Evolutionary conservation across 1,140 invertebrate genomes (phyloP).

Genomic region (Tigriopus japonicus): DNA sequence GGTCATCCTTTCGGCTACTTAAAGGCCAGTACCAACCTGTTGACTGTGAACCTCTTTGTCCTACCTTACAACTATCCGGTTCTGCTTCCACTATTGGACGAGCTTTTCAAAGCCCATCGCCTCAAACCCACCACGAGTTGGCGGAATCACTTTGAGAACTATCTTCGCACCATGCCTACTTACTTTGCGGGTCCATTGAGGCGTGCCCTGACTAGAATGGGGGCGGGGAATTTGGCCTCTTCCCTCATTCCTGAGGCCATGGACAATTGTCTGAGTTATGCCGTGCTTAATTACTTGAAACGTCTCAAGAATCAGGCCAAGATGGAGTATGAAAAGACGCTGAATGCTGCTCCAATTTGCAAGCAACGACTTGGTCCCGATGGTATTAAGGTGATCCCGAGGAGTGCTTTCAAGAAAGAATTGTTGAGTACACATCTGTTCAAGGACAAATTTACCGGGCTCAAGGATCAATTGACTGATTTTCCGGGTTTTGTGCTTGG

Average conservation of each 20-base stretch:
- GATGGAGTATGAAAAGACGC: slow-evolving; percentile 73
- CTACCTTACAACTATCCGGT: slow-evolving; percentile 98
- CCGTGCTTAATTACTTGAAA: slow-evolving; percentile 82
- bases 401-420: slow-evolving; percentile 48
- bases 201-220: slow-evolving; percentile 76
- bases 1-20: slow-evolving; percentile 92
- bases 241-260: slow-evolving; percentile 72
- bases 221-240: slow-evolving; percentile 47
- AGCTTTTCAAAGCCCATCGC: slow-evolving; percentile 71
- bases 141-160: slow-evolving; percentile 75
- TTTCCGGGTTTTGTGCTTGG: slow-evolving; percentile 62
- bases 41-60: slow-evolving; percentile 87
- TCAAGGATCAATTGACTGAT: slow-evolving; percentile 64
- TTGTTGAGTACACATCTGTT: slow-evolving; percentile 28
- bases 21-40: slow-evolving; percentile 86
- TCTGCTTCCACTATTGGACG: slow-evolving; percentile 73
- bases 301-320: slow-evolving; percentile 89
- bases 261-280: slow-evolving; percentile 80
- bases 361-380: slow-evolving; percentile 31
- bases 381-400: slow-evolving; percentile 47
- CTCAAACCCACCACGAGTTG: slow-evolving; percentile 76
- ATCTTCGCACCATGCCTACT: slow-evolving; percentile 79
- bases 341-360: slow-evolving; percentile 17
- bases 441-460: slow-evolving; percentile 51
- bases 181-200: slow-evolving; percentile 87